phyloP scores from a whole-genome alignment of 2,888 invertebrate species.

The Esperia sulphurella region DNA sequence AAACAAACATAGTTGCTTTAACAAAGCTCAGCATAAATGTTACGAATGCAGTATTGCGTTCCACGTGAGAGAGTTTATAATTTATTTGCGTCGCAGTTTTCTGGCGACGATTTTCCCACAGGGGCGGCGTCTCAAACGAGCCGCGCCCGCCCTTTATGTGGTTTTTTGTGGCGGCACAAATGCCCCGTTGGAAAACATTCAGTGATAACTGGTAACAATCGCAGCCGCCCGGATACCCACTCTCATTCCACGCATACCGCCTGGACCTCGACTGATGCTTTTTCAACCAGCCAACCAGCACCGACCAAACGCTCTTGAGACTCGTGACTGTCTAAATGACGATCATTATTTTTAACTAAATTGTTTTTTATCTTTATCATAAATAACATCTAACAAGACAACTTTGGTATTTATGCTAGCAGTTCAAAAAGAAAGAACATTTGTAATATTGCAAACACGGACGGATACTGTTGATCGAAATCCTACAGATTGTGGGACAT shows the following conservation, averaged over 20 bases:
- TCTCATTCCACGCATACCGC: slow-evolving; percentile 74
- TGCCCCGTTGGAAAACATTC: slow-evolving; percentile 76
- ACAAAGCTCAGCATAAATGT: slow-evolving; percentile 50
- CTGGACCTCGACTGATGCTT: slow-evolving; percentile 61
- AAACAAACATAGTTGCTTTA: slow-evolving; percentile 18
- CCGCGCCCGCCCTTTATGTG: slow-evolving; percentile 76
- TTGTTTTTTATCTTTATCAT: neutral
- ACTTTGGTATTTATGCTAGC: too few relatives aligned
- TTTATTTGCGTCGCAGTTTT: slow-evolving; percentile 76
- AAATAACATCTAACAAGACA: neutral
- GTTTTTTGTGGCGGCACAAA: slow-evolving; percentile 76
- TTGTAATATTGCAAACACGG: neutral
- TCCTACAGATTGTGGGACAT: slow-evolving; percentile 2
- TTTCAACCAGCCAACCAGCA: slow-evolving; percentile 58
- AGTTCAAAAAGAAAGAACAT: neutral
- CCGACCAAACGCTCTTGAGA: slow-evolving; percentile 44
- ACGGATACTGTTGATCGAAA: neutral
- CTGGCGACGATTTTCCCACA: slow-evolving; percentile 79
- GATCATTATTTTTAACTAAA: slow-evolving; percentile 7
- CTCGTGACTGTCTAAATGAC: slow-evolving; percentile 29
- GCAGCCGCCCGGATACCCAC: slow-evolving; percentile 76
- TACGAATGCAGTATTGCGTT: slow-evolving; percentile 57
- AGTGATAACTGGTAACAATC: slow-evolving; percentile 80
- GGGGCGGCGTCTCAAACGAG: slow-evolving; percentile 76
- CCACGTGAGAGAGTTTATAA: slow-evolving; percentile 73